A percentile compares a stretch with the other conserved stretches of the same genome.
Evolutionary conservation across 2,113 vertebrate species (phyloP).

Genomic region (Eonycteris spelaea): DNA sequence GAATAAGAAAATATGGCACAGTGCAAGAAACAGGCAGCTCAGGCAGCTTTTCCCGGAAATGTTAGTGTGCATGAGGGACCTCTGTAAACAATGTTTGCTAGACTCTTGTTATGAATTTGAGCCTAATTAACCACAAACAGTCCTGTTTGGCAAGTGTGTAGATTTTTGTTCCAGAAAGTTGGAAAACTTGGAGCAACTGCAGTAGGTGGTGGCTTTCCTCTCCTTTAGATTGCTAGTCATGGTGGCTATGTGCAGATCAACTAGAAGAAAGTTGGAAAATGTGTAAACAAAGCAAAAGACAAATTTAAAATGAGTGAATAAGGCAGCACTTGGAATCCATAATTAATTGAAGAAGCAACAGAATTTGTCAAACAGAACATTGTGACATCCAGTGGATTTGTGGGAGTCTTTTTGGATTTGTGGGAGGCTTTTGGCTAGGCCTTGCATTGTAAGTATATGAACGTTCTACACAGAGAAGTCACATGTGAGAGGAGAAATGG

Average conservation of each 20-base stretch:
- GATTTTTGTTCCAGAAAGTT: no score
- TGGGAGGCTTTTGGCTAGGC: conserved; percentile 92
- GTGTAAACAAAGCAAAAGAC: conserved; percentile 97
- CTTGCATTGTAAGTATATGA: conserved; percentile 89
- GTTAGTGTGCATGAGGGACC: no score
- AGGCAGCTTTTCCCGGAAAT: no score
- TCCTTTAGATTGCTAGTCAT: conserved; percentile 93
- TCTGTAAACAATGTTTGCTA: no score
- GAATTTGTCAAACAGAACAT: conserved; percentile 98
- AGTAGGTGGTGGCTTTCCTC: no score
- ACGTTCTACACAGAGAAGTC: background rate
- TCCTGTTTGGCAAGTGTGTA: no score
- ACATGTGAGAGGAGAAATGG: background rate
- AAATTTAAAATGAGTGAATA: conserved; percentile 93
- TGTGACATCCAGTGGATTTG: conserved; percentile 94
- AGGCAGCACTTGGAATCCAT: conserved; percentile 94
- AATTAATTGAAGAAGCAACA: conserved; percentile 95
- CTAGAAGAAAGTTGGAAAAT: conserved; percentile 98
- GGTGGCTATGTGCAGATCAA: conserved; percentile 97
- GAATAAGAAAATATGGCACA: background rate
- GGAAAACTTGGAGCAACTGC: no score
- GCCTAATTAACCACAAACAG: no score
- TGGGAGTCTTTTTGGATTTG: conserved; percentile 92
- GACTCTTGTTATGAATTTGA: no score
- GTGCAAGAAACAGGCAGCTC: no score